These are phyloP conservation scores for Pterocles gutturalis DNA, from an alignment of 2,113 vertebrate genomes.

Conservation along the genomic window DNA sequence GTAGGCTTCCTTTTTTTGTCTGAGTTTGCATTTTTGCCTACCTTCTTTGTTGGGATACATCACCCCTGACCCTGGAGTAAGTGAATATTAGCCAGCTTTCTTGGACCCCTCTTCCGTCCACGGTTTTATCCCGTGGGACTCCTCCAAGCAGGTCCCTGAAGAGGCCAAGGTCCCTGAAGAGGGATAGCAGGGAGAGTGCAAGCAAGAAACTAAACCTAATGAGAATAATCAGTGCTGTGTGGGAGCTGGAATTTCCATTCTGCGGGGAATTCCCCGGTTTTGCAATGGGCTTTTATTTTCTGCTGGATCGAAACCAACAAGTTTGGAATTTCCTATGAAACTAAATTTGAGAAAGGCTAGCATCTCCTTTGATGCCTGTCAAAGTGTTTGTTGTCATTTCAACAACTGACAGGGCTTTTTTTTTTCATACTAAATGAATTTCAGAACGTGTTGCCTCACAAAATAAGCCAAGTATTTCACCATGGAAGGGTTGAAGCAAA, in stretches of 20 bases:
- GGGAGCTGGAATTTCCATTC: slow-evolving; percentile 21
- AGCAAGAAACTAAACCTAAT: background rate
- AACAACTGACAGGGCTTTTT: background rate
- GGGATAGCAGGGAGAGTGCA: background rate
- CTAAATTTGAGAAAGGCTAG: background rate
- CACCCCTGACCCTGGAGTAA: too few species aligned
- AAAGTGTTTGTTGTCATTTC: background rate
- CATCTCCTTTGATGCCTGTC: slow-evolving; percentile 5
- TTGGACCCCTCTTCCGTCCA: too few species aligned
- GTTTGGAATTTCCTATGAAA: background rate
- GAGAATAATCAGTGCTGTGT: background rate
- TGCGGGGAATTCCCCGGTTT: slow-evolving; percentile 1
- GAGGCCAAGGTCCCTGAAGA: too few species aligned
- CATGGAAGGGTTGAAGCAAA: background rate
- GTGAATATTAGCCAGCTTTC: too few species aligned
- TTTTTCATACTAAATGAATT: background rate
- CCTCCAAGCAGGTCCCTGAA: too few species aligned
- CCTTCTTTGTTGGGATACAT: too few species aligned
- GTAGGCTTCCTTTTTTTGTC: too few species aligned
- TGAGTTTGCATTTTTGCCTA: too few species aligned
- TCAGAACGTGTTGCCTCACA: background rate
- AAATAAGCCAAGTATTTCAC: background rate
- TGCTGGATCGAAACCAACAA: background rate
- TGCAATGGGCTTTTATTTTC: background rate
- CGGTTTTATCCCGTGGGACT: too few species aligned